A percentile compares a stretch with the other conserved stretches of the same genome.
Evolutionary conservation across 1,140 invertebrate genomes (phyloP).

Genomic region (Bicyclus anynana): DNA sequence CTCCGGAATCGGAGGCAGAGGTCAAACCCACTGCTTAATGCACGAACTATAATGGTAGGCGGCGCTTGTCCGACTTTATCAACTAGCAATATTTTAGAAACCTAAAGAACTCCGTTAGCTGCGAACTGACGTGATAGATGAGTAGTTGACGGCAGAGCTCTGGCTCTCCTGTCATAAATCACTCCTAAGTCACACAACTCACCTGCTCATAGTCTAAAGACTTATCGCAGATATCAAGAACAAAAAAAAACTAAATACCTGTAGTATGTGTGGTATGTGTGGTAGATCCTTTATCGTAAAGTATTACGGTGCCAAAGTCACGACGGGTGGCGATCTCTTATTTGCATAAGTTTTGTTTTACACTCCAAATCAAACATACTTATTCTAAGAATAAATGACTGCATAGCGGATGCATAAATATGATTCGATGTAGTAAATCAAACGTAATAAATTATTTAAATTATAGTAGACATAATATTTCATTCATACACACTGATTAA

Average conservation of each 20-base stretch:
- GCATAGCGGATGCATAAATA: constrained; percentile 28
- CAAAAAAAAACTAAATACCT: not conserved
- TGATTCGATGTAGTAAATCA: not conserved
- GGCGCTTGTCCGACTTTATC: too few relatives aligned
- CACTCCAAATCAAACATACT: constrained; percentile 35
- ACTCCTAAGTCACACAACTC: too few relatives aligned
- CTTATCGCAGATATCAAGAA: too few relatives aligned
- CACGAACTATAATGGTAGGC: too few relatives aligned
- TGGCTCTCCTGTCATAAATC: too few relatives aligned
- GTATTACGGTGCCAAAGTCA: constrained; percentile 44
- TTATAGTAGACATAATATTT: not conserved
- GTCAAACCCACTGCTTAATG: too few relatives aligned
- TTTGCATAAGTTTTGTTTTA: constrained; percentile 65
- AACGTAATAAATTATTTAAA: not conserved
- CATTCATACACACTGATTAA: not conserved
- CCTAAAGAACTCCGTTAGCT: too few relatives aligned
- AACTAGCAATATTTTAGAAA: too few relatives aligned
- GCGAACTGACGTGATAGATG: too few relatives aligned
- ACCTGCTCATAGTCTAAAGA: too few relatives aligned
- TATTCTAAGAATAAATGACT: constrained; percentile 21
- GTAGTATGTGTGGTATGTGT: not conserved
- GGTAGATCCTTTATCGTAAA: not conserved
- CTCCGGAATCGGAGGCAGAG: too few relatives aligned
- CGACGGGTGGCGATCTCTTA: constrained; percentile 55
- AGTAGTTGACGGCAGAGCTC: too few relatives aligned